Evolutionary conservation across 1,140 invertebrate species (phyloP), one percentile per base, ranked within the genome.

Genomic region (Dreissena polymorpha): DNA sequence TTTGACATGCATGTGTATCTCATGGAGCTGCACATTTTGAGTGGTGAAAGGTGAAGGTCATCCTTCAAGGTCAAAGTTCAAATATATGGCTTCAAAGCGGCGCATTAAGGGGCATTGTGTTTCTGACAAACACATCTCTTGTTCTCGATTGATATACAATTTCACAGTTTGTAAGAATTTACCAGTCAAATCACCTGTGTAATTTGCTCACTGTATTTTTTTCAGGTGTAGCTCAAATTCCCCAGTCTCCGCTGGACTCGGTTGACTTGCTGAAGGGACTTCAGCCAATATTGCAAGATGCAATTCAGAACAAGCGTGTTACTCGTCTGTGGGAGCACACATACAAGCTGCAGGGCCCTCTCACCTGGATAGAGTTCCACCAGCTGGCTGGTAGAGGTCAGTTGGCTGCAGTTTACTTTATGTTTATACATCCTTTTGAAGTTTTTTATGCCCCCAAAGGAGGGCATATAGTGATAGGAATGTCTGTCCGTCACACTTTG

Each of bases 321-420:
- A 97, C 96, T 57, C 94, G 90, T n/a, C 85, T 93, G 69, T 93
- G 92, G 93, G 92, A 93, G 81, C 88, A 90, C 68, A 91, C 89
- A n/a, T 92, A 93, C 84, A 90, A 90, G 72, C 71, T 91, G 25
- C 90, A 90, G 68, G 98, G 98, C 14, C 98, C 98, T 39, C 94
- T 99, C 0, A 99, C 98, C 0, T 99, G 98, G 98, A 95, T 98
- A 75, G 97, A 99, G 92, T 99, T 99, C 93, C 98, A 99, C 94
- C 94, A 97, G 67, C 94, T 99, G 75, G 98, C 98, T 16, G 98
- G 98, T 3, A 94, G 97, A 91, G 97, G 97, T 95, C 88, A 90
- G 86, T 76, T 7, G 18, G 60, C 18, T 2, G 23, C 23, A 72
- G 18, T 72, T 23, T 7, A 69, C 1, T 69, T 23, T 16, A 69